phyloP scores from a whole-genome alignment of 2,113 vertebrate genomes.

The Neoarius graeffei region DNA sequence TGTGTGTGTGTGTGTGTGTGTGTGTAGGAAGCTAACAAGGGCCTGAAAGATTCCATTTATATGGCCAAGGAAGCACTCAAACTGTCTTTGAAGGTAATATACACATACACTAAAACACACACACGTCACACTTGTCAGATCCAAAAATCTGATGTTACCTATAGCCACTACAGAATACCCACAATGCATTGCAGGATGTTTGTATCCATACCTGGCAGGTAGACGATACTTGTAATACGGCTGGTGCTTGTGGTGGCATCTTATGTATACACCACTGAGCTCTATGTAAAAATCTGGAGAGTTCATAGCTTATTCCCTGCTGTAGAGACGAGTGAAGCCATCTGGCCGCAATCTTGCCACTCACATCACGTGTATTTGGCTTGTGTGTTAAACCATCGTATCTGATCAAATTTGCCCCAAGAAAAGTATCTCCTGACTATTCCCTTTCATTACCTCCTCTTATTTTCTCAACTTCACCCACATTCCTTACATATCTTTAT shows the following conservation, averaged over 20 bases:
- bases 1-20: conserved; percentile 5
- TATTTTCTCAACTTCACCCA: no score
- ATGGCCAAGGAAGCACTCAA: conserved; percentile 32
- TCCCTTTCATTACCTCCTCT: no score
- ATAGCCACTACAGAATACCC: neutral
- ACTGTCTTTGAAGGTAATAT: conserved; percentile 14
- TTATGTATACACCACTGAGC: neutral
- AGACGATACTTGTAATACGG: neutral
- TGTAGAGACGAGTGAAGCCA: no score
- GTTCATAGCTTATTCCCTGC: no score
- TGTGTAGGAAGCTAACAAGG: neutral
- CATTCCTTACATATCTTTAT: no score
- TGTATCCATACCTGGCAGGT: neutral
- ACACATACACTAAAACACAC: neutral
- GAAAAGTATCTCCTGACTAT: no score
- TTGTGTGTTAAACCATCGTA: no score
- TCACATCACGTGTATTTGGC: no score
- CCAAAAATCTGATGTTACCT: neutral
- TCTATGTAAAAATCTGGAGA: no score
- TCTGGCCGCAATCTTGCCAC: no score
- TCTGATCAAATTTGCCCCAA: no score
- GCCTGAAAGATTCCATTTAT: conserved; percentile 7
- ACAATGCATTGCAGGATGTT: neutral
- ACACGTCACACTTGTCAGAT: neutral
- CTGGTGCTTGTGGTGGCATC: neutral